Base-by-base conservation (phyloP, 2,797 vertebrate genomes). In the Nannoperca obscura region DNA sequence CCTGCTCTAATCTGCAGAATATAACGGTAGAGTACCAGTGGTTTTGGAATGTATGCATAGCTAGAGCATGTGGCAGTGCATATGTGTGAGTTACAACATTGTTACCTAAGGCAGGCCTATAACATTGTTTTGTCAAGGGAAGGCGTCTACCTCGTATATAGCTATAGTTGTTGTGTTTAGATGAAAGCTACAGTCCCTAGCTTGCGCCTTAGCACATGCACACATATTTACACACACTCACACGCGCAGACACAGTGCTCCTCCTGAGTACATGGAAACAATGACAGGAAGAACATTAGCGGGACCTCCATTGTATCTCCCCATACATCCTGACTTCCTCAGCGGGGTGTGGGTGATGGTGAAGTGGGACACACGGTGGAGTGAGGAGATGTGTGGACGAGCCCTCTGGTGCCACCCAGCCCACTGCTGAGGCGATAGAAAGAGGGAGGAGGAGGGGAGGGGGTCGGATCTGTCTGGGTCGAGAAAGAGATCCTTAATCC, bases 241-340 rank as follows among this genome's bases (percentile, higher is more conserved):
- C 65, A 62, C 49, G 55, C 53, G 71, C 42, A 76, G 59, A 83
- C 81, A 80, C 75, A 38, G 68, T 83, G 79, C 88, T 88, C 73
- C 83, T 84, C 84, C 53, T 11, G n/a, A 75, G 42, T 61, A 62
- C 88, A 80, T 22, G 27, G 30, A 71, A 78, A 89, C 89, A 92
- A 90, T 87, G 63, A 66, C 87, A 83, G 93, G 91, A 94, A 94
- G 90, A 91, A 82, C 93, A 92, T 92, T 91, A 89, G 86, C 49
- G 1, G 86, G 86, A 77, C 78, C 69, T 65, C 87, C 61, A 91
- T 94, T 94, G 90, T 94, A 81, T 92, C 91, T 92, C 89, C 69
- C 73, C 80, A 90, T 90, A 89, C 64, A 63, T 91, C 85, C 89
- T 75, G 0, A n/a, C 88, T 91, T 94, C 92, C 91, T 91, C 71